A percentile compares a stretch with the other conserved stretches of the same genome.
Evolutionary conservation across 2,113 vertebrate genomes (phyloP).

Genomic region (Macquaria ambigua): DNA sequence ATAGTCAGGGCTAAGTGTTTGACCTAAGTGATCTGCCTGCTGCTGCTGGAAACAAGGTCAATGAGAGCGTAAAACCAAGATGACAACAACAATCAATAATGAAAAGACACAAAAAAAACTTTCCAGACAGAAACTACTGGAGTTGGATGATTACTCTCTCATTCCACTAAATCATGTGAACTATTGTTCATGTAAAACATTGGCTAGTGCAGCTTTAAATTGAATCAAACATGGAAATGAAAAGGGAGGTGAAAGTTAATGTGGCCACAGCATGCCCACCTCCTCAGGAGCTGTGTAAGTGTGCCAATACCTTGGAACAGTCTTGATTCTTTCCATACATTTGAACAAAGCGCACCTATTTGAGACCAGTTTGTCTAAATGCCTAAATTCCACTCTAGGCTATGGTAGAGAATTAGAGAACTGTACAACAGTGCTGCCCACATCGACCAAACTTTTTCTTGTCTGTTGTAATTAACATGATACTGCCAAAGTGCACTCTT

Average conservation of each 20-base stretch:
- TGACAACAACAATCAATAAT: not conserved
- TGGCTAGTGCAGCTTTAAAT: not conserved
- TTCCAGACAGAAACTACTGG: not conserved
- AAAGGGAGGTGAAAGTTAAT: not conserved
- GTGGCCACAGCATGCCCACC: not conserved
- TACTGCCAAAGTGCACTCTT: not conserved
- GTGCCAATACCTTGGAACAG: not conserved
- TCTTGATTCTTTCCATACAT: not conserved
- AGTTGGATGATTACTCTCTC: not conserved
- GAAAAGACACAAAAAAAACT: not conserved
- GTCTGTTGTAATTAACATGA: slow-evolving; percentile 13
- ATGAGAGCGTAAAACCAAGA: not conserved
- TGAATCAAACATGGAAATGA: not conserved
- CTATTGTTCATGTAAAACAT: not conserved
- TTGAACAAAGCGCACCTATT: not conserved
- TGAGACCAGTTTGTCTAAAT: not conserved
- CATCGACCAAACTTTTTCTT: slow-evolving; percentile 8
- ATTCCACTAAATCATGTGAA: not conserved
- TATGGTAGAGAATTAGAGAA: not conserved
- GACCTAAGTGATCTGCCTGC: not conserved
- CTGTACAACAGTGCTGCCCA: not conserved
- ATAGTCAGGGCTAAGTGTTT: no score
- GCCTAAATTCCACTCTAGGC: not conserved
- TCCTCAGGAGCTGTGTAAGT: not conserved
- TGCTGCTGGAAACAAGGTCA: not conserved